Evolutionary conservation across 2,113 vertebrate species (phyloP).

Genomic region (Calonectris borealis): DNA sequence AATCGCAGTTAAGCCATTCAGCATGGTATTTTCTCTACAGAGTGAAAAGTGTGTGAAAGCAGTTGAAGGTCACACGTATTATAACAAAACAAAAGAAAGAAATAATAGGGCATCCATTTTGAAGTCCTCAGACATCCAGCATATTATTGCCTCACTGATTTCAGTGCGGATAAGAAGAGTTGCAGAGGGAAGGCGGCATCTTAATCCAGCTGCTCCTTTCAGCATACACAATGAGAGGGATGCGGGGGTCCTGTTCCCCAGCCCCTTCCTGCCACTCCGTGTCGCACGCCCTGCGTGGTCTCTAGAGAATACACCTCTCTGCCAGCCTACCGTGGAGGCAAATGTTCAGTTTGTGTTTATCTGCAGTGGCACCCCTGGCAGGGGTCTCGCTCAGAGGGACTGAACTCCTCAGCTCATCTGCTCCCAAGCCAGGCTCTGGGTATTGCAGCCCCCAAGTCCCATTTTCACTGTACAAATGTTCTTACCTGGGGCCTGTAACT

Average conservation of each 20-base stretch:
- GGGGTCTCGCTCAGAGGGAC: neutral
- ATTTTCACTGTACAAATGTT: neutral
- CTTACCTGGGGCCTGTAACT: neutral
- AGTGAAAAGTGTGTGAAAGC: slow-evolving; percentile 52
- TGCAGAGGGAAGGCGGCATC: slow-evolving; percentile 14
- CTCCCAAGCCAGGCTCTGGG: neutral
- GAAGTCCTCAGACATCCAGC: slow-evolving; percentile 43
- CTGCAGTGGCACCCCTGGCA: neutral
- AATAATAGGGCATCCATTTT: slow-evolving; percentile 59
- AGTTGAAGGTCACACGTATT: slow-evolving; percentile 64
- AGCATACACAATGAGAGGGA: slow-evolving; percentile 21
- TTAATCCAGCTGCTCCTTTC: slow-evolving; percentile 53
- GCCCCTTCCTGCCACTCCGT: neutral
- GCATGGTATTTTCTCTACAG: slow-evolving; percentile 50
- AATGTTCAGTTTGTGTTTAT: neutral
- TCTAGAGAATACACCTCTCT: neutral
- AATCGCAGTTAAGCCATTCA: slow-evolving; percentile 57
- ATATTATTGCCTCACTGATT: slow-evolving; percentile 40
- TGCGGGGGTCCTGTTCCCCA: neutral
- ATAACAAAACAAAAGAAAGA: slow-evolving; percentile 63
- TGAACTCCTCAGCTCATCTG: neutral
- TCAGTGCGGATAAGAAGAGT: slow-evolving; percentile 15
- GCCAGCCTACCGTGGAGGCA: neutral
- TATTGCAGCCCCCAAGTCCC: neutral
- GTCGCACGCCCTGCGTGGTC: neutral